These are phyloP conservation scores for Sipha flava DNA, from an alignment of 1,140 invertebrate genomes.

Conservation along the genomic window DNA sequence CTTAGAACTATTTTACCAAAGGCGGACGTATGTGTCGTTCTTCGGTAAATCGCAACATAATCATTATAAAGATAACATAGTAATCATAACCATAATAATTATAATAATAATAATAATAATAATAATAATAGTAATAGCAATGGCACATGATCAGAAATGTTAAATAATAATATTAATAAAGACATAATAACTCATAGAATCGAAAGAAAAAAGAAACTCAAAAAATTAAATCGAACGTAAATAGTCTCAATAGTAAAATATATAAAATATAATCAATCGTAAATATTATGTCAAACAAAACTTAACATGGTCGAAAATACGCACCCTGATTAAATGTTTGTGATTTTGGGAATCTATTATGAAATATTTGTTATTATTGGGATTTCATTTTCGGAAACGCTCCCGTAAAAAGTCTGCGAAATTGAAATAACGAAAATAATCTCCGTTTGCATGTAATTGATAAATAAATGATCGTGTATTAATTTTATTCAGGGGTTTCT, in stretches of 20 bases:
- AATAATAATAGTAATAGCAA: conserved; percentile 10
- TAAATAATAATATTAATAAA: neutral
- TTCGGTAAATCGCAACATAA: too few species aligned
- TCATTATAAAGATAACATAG: too few species aligned
- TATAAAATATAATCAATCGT: conserved; percentile 16
- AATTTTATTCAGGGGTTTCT: too few species aligned
- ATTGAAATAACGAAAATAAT: too few species aligned
- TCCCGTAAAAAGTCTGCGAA: too few species aligned
- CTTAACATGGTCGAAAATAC: conserved; percentile 11
- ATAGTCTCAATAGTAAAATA: conserved; percentile 9
- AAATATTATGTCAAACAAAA: conserved; percentile 23
- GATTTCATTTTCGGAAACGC: too few species aligned
- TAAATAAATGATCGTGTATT: too few species aligned
- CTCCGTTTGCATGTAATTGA: too few species aligned
- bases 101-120: conserved; percentile 8
- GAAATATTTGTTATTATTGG: conserved; percentile 38
- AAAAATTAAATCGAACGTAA: neutral
- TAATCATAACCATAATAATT: neutral
- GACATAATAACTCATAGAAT: too few species aligned
- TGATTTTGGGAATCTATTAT: neutral
- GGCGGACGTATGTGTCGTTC: too few species aligned
- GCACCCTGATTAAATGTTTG: conserved; percentile 9
- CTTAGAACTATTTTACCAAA: too few species aligned
- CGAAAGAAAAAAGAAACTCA: neutral
- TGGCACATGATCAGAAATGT: neutral